These are phyloP conservation scores for Megaceryle alcyon DNA, from an alignment of 2,797 vertebrate species.

Conservation along the genomic window DNA sequence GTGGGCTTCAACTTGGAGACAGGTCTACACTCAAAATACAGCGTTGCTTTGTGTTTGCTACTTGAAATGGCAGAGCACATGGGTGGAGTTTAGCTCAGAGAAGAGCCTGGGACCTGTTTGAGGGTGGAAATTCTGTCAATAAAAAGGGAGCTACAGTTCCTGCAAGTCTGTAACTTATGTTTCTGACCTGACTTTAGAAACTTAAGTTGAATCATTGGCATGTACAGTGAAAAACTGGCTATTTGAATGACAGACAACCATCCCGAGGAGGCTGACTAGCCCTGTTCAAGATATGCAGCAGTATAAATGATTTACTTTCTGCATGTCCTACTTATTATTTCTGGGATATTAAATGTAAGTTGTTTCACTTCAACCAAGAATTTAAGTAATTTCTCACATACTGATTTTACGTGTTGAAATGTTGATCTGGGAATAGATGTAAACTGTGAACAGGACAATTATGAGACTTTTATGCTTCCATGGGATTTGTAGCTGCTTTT, in stretches of 20 bases:
- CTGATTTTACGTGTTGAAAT: conserved; percentile 53
- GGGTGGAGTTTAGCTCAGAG: neutral
- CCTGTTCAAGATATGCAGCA: neutral
- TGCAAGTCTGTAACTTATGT: neutral
- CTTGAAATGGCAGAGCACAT: neutral
- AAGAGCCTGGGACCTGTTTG: neutral
- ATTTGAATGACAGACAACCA: neutral
- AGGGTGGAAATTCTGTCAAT: neutral
- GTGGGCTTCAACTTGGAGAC: neutral
- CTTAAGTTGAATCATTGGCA: neutral
- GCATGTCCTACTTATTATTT: conserved; percentile 25
- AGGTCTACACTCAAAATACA: fast-evolving
- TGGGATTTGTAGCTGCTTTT: conserved; percentile 20
- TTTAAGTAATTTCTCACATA: conserved; percentile 45
- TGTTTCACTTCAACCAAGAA: conserved; percentile 11
- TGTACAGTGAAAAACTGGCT: neutral
- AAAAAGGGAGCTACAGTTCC: neutral
- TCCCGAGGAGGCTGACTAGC: neutral
- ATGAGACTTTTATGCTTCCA: neutral
- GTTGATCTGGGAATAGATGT: conserved; percentile 27
- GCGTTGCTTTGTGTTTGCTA: neutral
- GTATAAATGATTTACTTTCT: conserved; percentile 62
- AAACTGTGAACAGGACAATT: conserved; percentile 32
- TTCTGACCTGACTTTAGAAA: neutral
- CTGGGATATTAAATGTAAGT: conserved; percentile 42